Conservation (phyloP, 92 coral and sea anemone genomes). For the Bergia sp. region DNA sequence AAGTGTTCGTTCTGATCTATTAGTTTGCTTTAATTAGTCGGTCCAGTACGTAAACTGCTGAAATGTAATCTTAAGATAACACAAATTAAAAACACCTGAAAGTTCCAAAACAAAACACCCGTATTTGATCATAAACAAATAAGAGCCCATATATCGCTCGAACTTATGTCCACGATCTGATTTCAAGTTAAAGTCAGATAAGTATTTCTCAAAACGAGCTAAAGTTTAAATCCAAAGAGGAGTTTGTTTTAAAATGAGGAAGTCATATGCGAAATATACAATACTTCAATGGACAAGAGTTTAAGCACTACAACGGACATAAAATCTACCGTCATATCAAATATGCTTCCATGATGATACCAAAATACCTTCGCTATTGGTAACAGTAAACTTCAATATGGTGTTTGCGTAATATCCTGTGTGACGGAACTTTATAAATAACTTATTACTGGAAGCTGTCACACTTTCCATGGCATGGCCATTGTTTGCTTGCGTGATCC, state of each 20-base stretch:
- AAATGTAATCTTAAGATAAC: no score
- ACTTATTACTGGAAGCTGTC: conserved; percentile 45
- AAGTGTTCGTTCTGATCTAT: no score
- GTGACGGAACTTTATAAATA: conserved; percentile 56
- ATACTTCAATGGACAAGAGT: not conserved
- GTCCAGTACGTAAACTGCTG: no score
- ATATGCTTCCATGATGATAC: not conserved
- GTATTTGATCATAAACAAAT: no score
- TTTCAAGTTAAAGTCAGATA: no score
- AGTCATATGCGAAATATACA: not conserved
- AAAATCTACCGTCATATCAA: not conserved
- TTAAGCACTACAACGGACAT: not conserved
- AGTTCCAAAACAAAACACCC: no score
- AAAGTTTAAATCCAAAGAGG: no score
- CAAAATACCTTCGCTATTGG: conserved; percentile 50
- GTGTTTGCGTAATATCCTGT: conserved; percentile 5
- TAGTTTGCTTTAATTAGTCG: no score
- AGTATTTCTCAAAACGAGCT: no score
- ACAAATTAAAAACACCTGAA: no score
- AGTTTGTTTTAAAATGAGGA: not conserved
- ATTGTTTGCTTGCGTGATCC: conserved; percentile 42
- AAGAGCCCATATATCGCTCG: no score
- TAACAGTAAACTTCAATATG: conserved; percentile 38
- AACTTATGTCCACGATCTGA: no score
- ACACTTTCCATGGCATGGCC: conserved; percentile 49